phyloP scores from a whole-genome alignment of 2,797 vertebrate species.

The Podargus strigoides region DNA sequence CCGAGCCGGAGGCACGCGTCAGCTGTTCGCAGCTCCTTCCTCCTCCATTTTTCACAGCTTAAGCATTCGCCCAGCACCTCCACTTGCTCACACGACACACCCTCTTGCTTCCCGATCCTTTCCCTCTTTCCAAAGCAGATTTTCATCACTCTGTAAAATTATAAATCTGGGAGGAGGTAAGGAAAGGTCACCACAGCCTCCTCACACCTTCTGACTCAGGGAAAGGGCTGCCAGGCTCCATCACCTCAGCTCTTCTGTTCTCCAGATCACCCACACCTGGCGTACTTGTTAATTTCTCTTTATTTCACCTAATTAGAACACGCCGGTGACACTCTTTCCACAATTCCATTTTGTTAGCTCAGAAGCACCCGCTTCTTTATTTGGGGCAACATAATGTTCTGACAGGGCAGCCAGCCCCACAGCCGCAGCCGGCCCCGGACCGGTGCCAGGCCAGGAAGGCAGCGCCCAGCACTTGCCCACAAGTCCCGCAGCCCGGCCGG shows the following conservation, averaged over 20 bases:
- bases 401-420: too few relatives aligned
- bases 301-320: rapidly evolving
- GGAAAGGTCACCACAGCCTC: too few relatives aligned
- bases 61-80: neutral
- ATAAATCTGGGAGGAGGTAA: too few relatives aligned
- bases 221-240: neutral
- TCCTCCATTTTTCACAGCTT: conserved; percentile 42
- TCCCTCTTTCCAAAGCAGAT: neutral
- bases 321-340: rapidly evolving
- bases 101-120: neutral
- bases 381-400: neutral
- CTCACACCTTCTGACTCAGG: neutral
- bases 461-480: too few relatives aligned
- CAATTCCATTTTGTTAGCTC: too few relatives aligned
- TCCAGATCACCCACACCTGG: rapidly evolving
- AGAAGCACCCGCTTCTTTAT: neutral
- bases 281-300: neutral
- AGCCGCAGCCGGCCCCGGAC: too few relatives aligned
- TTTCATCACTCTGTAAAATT: too few relatives aligned
- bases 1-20: neutral
- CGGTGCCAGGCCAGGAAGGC: too few relatives aligned
- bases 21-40: conserved; percentile 35
- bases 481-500: too few relatives aligned
- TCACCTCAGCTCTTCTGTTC: neutral
- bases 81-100: neutral